These are phyloP conservation scores for Cryptus armator DNA, from an alignment of 2,888 invertebrate species.

Conservation along the genomic window DNA sequence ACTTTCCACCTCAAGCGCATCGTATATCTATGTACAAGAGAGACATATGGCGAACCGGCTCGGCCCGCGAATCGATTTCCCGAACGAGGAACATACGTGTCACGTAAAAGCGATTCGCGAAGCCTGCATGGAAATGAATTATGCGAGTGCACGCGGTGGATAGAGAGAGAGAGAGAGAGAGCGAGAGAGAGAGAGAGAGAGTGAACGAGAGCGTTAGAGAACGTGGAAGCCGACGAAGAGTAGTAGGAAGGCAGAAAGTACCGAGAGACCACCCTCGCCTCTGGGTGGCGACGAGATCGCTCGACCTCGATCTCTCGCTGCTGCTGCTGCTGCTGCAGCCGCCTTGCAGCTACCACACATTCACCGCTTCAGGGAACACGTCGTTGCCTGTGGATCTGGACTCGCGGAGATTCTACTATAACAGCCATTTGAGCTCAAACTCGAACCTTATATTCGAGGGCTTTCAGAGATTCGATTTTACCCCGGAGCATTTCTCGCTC, in stretches of 20 bases:
- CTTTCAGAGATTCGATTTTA: conserved; percentile 53
- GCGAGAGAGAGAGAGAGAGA: background rate
- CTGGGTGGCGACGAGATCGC: conserved; percentile 52
- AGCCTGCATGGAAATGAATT: conserved; percentile 63
- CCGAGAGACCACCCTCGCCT: conserved; percentile 57
- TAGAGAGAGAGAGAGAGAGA: conserved; percentile 2
- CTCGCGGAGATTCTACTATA: conserved; percentile 34
- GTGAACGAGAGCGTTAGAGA: conserved; percentile 8
- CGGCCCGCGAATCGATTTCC: conserved; percentile 57
- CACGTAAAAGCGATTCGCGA: conserved; percentile 64
- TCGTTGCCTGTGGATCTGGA: conserved; percentile 1
- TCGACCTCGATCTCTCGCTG: conserved; percentile 55
- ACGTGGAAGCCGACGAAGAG: conserved; percentile 10
- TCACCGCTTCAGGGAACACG: conserved; percentile 9
- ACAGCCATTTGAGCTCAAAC: conserved; percentile 41
- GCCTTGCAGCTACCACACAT: conserved; percentile 11
- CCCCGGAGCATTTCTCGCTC: background rate
- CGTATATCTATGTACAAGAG: background rate
- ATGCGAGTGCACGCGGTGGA: conserved; percentile 54
- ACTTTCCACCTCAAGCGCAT: background rate
- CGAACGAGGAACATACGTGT: conserved; percentile 58
- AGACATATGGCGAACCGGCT: conserved; percentile 28
- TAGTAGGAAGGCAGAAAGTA: conserved; percentile 1
- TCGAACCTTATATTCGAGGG: conserved; percentile 52
- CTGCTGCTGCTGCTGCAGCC: background rate